phyloP scores from a whole-genome alignment of 2,888 invertebrate species.

The Drosophila prolongata region DNA sequence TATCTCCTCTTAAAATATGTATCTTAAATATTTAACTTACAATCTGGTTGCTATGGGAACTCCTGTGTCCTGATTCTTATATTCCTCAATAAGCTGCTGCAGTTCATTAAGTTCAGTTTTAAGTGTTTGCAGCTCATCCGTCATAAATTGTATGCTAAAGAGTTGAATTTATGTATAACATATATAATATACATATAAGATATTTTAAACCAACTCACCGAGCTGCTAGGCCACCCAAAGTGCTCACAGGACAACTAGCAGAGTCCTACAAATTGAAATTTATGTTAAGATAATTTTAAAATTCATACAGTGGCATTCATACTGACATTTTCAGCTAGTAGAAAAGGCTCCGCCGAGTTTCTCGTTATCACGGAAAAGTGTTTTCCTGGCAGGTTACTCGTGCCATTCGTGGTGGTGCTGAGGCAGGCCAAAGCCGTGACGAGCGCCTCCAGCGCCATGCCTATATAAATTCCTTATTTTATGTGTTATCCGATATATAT shows the following conservation, averaged over 20 bases:
- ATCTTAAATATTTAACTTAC: conserved; percentile 35
- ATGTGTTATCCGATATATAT: background rate
- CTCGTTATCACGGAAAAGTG: conserved; percentile 47
- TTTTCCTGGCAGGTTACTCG: conserved; percentile 18
- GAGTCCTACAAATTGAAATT: conserved; percentile 32
- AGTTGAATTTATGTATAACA: background rate
- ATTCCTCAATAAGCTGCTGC: conserved; percentile 55
- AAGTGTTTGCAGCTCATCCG: conserved; percentile 42
- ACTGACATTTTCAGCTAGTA: conserved; percentile 54
- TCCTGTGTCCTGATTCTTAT: conserved; percentile 33
- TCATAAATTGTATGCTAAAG: conserved; percentile 52
- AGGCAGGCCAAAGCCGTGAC: conserved; percentile 70
- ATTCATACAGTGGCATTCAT: too few species aligned
- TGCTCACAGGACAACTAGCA: conserved; percentile 44
- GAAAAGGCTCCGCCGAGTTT: conserved; percentile 55
- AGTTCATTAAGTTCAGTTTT: conserved; percentile 48
- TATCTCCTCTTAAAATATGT: too few species aligned
- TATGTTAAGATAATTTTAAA: background rate
- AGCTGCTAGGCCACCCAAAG: conserved; percentile 46
- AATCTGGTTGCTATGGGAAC: conserved; percentile 13
- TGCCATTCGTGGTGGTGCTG: conserved; percentile 48
- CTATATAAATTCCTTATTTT: background rate
- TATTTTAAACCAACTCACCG: conserved; percentile 49
- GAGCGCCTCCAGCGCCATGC: conserved; percentile 60
- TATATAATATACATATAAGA: too few species aligned